These are phyloP conservation scores for Eilema griseolum DNA, from an alignment of 2,888 invertebrate genomes.

Conservation along the genomic window DNA sequence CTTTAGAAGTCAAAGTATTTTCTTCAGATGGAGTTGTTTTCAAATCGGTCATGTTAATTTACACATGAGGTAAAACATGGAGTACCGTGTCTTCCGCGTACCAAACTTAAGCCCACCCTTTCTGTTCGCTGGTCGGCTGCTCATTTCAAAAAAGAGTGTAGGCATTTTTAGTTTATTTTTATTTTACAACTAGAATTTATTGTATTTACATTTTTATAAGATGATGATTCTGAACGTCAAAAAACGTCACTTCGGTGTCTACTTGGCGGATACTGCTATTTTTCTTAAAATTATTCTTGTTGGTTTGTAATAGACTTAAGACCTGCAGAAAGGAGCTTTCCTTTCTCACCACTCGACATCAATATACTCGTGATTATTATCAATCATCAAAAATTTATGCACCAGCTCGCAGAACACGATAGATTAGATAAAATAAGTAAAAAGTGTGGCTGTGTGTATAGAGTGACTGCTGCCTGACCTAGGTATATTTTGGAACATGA, in stretches of 20 bases:
- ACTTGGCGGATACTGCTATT: constrained; percentile 33
- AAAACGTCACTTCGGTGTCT: constrained; percentile 37
- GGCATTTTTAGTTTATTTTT: constrained; percentile 70
- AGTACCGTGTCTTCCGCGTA: constrained; percentile 54
- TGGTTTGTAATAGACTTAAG: constrained; percentile 13
- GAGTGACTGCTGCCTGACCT: too few species aligned
- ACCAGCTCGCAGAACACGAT: too few species aligned
- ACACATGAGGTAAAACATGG: constrained; percentile 57
- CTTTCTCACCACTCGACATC: neutral
- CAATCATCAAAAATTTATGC: too few species aligned
- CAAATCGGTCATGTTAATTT: constrained; percentile 80
- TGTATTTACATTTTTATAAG: constrained; percentile 52
- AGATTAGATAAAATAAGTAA: too few species aligned
- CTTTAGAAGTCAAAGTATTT: constrained; percentile 81
- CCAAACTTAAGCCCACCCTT: constrained; percentile 51
- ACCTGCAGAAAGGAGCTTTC: neutral
- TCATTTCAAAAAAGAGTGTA: constrained; percentile 58
- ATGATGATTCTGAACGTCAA: constrained; percentile 42
- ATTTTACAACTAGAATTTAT: constrained; percentile 43
- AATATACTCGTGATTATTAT: too few species aligned
- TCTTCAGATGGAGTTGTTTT: constrained; percentile 80
- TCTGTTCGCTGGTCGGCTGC: constrained; percentile 54
- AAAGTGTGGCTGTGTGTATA: too few species aligned
- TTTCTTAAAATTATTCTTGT: constrained; percentile 28
- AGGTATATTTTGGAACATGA: too few species aligned